These are phyloP conservation scores for Crotophaga sulcirostris DNA, from an alignment of 2,113 vertebrate species.

Conservation along the genomic window DNA sequence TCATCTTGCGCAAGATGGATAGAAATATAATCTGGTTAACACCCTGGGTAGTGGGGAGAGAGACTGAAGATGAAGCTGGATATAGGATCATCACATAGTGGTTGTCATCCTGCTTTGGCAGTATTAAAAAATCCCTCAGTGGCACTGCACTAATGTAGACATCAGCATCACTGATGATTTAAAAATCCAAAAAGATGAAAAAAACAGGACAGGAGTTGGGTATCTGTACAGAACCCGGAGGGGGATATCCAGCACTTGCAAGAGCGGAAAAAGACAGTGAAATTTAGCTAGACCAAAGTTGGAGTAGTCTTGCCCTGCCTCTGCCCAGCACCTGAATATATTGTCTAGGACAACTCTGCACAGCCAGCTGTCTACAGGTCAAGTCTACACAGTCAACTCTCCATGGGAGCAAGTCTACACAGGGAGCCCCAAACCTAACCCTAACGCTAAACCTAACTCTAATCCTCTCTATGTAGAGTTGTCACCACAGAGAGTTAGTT, in stretches of 20 bases:
- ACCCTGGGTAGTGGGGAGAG: constrained; percentile 67
- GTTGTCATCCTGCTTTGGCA: constrained; percentile 19
- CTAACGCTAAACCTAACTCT: no score
- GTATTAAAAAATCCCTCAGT: constrained; percentile 5
- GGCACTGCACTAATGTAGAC: background rate
- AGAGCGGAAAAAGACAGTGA: background rate
- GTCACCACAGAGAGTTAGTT: no score
- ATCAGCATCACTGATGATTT: background rate
- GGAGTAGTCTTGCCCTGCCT: background rate
- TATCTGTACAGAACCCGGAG: background rate
- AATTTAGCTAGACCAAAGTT: background rate
- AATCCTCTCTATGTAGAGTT: no score
- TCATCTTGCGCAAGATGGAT: constrained; percentile 54
- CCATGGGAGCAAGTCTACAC: no score
- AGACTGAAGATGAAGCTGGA: constrained; percentile 56
- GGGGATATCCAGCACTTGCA: background rate
- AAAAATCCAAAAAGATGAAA: background rate
- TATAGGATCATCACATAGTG: constrained; percentile 36
- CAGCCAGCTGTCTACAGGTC: no score
- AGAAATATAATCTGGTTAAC: constrained; percentile 75
- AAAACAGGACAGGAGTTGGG: background rate
- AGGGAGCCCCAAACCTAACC: no score
- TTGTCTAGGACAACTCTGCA: no score
- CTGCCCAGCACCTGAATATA: background rate
- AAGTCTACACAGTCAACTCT: no score